phyloP scores from a whole-genome alignment of 2,113 vertebrate genomes.

The Hemiscyllium ocellatum region DNA sequence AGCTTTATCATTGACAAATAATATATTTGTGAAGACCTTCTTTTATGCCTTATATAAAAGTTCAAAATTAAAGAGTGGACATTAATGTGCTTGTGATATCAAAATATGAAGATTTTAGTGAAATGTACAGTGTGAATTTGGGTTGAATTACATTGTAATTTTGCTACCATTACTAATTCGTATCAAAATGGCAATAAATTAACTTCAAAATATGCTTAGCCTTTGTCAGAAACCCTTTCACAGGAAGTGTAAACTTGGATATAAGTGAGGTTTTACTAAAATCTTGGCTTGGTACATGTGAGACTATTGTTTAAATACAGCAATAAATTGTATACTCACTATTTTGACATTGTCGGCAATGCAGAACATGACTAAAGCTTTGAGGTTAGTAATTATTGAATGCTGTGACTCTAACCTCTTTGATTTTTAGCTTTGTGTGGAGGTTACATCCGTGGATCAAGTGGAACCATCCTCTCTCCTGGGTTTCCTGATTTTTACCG shows the following conservation, averaged over 20 bases:
- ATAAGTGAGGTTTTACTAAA: neutral
- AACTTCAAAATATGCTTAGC: neutral
- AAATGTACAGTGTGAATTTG: neutral
- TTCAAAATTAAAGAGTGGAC: neutral
- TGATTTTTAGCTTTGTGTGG: slow-evolving; percentile 76
- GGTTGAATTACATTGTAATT: neutral
- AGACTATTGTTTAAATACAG: neutral
- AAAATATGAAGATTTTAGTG: neutral
- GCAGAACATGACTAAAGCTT: neutral
- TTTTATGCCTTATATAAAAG: neutral
- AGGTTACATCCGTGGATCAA: slow-evolving; percentile 85
- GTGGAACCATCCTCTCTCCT: slow-evolving; percentile 88
- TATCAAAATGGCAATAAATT: neutral
- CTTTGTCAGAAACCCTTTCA: neutral
- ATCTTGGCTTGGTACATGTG: neutral
- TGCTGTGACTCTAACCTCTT: neutral
- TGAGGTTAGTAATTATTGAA: neutral
- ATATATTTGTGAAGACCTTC: neutral
- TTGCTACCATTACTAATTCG: neutral
- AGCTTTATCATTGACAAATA: neutral
- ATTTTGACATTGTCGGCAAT: neutral
- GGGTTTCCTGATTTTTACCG: slow-evolving; percentile 98
- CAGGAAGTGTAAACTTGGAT: neutral
- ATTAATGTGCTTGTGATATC: neutral
- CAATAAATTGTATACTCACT: neutral